Evolutionary conservation across 2,797 vertebrate species (phyloP).

Genomic region (Coregonus sp.): DNA sequence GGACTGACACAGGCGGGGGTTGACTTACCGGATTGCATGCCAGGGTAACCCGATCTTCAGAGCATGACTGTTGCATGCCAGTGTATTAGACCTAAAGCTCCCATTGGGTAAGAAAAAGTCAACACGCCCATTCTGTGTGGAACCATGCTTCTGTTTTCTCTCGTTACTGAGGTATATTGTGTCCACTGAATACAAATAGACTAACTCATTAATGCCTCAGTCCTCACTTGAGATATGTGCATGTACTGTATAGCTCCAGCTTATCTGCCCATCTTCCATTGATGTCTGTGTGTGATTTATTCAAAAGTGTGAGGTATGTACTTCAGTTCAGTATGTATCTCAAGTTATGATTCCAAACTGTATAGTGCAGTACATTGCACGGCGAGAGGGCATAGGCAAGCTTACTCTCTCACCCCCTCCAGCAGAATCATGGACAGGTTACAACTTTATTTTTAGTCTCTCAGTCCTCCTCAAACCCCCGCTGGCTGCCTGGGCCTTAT

Average conservation of each 20-base stretch:
- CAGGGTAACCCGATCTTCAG: conserved; percentile 48
- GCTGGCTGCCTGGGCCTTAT: conserved; percentile 12
- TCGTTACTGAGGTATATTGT: not conserved
- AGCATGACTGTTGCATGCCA: conserved; percentile 76
- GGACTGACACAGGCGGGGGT: conserved; percentile 46
- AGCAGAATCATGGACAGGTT: not conserved
- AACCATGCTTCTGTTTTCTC: conserved; percentile 33
- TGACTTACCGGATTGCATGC: conserved; percentile 66
- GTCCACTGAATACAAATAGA: not conserved
- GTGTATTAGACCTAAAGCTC: conserved; percentile 42
- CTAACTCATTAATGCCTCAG: not conserved
- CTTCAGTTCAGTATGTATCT: not conserved
- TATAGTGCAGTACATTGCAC: not conserved
- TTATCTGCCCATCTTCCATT: not conserved
- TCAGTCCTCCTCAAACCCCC: not conserved
- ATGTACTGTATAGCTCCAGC: not conserved
- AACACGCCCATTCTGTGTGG: conserved; percentile 36
- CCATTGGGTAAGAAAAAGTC: conserved; percentile 33
- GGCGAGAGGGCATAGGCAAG: not conserved
- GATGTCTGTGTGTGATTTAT: not conserved
- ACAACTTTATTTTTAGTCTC: not conserved
- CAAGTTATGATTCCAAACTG: not conserved
- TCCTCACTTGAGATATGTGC: not conserved
- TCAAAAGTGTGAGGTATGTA: not conserved
- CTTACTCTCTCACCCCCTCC: not conserved